Base-by-base conservation (phyloP, 2,797 vertebrate species). In the Mormyrops attenuatus region DNA sequence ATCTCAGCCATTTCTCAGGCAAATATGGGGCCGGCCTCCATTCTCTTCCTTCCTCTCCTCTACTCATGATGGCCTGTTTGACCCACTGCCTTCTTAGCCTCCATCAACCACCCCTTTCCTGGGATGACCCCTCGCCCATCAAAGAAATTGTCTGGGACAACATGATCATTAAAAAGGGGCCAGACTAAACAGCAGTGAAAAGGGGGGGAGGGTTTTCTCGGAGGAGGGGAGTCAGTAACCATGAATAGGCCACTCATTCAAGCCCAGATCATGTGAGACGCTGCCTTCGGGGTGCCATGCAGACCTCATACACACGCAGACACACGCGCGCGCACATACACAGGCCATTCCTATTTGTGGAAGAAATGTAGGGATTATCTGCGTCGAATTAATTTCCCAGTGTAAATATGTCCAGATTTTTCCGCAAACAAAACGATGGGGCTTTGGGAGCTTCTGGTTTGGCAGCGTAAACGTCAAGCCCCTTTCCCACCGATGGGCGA, bases 1-100 rank as follows among this genome's bases (percentile, higher is more conserved):
- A 95, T 94, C 93, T 57, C 82, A 93, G 93, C 94, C 94, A 92
- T 91, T 82, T 90, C 90, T 87, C 73, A 3, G 0, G 89, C 90
- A 90, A 86, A 80, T 90, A 90, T 88, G 85, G 4, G n/a, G 8
- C 13, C 0, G 1, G 20, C 15, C 44, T 50, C 20, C 47, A n/a
- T n/a, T 50, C 77, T 13, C 5, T 22, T 26, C 44, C 41, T 85
- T 22, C 20, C 20, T 22, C 47, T 85, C 47, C 44, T 15, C 47
- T 49, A 52, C 44, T 26, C 77, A n/a, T 85, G 9, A 26, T 30
- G 11, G 82, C 11, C 49, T 50, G 44, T 30, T 47, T 30, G 17
- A 50, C 82, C 26, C 82, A 15, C 47, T 52, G 8, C 17, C 41
- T 34, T 26, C n/a, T 57, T 20, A 7, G 17, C 52, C n/a, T 9